phyloP scores from a whole-genome alignment of 2,113 vertebrate genomes.

The Daphoenositta chrysoptera region DNA sequence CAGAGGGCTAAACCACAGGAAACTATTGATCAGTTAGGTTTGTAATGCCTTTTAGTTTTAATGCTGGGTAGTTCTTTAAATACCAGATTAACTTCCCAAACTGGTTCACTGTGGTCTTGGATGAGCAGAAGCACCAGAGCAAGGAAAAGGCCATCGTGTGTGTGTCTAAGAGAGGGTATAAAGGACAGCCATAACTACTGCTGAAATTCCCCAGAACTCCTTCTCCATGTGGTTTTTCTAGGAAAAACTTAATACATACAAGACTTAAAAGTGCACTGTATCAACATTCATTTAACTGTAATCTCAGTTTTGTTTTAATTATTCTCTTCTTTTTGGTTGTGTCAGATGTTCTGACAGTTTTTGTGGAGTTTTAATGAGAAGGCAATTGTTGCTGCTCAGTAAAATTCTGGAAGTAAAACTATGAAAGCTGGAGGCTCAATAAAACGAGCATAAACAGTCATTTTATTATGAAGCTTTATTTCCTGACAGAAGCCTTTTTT shows the following conservation, averaged over 20 bases:
- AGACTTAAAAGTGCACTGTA: not conserved
- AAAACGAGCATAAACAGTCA: not conserved
- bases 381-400: not conserved
- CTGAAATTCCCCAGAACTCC: not conserved
- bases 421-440: not conserved
- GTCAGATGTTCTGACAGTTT: not conserved
- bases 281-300: not conserved
- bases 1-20: not conserved
- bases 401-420: not conserved
- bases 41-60: not conserved
- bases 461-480: not conserved
- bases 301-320: not conserved
- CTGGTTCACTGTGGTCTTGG: not conserved
- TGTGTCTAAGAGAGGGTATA: not conserved
- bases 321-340: not conserved
- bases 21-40: not conserved
- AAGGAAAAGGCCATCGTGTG: accelerated
- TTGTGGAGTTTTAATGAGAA: not conserved
- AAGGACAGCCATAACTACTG: not conserved
- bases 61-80: not conserved
- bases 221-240: not conserved
- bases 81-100: not conserved
- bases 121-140: not conserved
- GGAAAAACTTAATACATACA: not conserved
- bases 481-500: not conserved